phyloP scores from a whole-genome alignment of 2,797 vertebrate species.

The Scarus forsteni region DNA sequence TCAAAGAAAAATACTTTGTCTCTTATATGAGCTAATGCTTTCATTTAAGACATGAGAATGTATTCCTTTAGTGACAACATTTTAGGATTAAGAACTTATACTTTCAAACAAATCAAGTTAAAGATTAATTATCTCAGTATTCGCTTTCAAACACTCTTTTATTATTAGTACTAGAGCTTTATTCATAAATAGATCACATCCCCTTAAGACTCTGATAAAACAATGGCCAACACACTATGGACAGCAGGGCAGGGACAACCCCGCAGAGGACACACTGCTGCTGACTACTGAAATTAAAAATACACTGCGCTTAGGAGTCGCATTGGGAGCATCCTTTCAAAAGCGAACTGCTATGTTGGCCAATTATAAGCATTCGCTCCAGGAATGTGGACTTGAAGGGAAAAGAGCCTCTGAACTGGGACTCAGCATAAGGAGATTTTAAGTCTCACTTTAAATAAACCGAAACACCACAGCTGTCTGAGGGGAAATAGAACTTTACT shows the following conservation, averaged over 20 bases:
- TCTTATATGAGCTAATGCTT: no score
- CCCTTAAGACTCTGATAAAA: not conserved
- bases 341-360: conserved; percentile 7
- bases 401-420: conserved; percentile 1
- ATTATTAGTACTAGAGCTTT: not conserved
- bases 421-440: not conserved
- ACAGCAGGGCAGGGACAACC: not conserved
- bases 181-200: not conserved
- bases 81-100: no score
- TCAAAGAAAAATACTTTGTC: no score
- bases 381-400: conserved; percentile 6
- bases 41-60: no score
- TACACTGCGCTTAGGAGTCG: not conserved
- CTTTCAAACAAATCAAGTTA: no score
- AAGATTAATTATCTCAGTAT: no score
- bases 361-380: not conserved
- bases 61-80: no score
- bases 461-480: not conserved
- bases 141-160: not conserved
- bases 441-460: conserved; percentile 5
- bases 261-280: not conserved
- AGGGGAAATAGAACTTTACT: not conserved
- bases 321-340: conserved; percentile 2
- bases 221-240: not conserved
- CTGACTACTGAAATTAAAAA: not conserved